Percentiles rank a stretch among this genome's conserved stretches.
These are phyloP conservation scores for Drosophila melanogaster DNA, from an alignment of 1,140 invertebrate genomes.

Conservation along the genomic window Release_6_plus_ISO1_MT NT_033777.3:15086001-15086500, in stretches of 20 bases:
- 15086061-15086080: conserved; percentile 32
- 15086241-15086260: neutral
- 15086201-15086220: neutral
- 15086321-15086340: neutral
- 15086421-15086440: neutral
- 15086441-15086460: neutral
- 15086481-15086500: neutral
- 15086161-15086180: neutral
- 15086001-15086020: conserved; percentile 35
- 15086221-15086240: neutral
- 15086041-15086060: conserved; percentile 17
- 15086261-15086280: neutral
- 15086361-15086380: conserved; percentile 19
- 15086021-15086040: conserved; percentile 56
- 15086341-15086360: conserved; percentile 1
- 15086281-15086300: neutral
- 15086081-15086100: conserved; percentile 48
- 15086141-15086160: conserved; percentile 9
- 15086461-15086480: conserved; percentile 9
- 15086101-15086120: conserved; percentile 7
- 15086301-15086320: conserved; percentile 3
- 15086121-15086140: conserved; percentile 25
- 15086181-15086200: neutral
- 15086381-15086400: neutral
- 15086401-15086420: conserved; percentile 8